A percentile compares a stretch with the other conserved stretches of the same genome.
Conservation (phyloP, 2,113 vertebrate species). For the Phalacrocorax carbo region DNA sequence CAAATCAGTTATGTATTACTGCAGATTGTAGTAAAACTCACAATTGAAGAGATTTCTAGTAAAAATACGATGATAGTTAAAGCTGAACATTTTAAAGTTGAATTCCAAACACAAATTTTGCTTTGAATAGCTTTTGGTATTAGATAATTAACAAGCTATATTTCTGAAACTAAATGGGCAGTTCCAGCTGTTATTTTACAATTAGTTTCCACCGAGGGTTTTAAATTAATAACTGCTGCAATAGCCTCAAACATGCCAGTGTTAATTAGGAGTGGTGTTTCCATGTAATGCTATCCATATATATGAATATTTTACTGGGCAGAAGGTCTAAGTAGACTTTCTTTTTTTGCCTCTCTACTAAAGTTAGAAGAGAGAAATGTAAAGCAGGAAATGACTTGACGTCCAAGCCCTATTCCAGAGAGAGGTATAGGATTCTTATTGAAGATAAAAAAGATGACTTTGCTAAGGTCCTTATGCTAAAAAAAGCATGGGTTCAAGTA, state of each 20-base stretch:
- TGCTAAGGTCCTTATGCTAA: background rate
- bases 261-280: slow-evolving; percentile 43
- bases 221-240: slow-evolving; percentile 63
- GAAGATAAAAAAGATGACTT: background rate
- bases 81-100: background rate
- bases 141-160: slow-evolving; percentile 46
- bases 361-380: background rate
- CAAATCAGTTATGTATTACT: background rate
- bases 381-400: background rate
- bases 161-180: slow-evolving; percentile 43
- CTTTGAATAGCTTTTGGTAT: slow-evolving; percentile 46
- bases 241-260: slow-evolving; percentile 33
- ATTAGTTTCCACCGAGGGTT: slow-evolving; percentile 53
- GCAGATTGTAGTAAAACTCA: background rate
- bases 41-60: background rate
- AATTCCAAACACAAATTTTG: slow-evolving; percentile 30
- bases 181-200: slow-evolving; percentile 62
- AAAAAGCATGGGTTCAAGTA: background rate
- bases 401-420: background rate
- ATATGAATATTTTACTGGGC: slow-evolving; percentile 13
- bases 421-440: background rate
- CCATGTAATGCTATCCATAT: slow-evolving; percentile 44
- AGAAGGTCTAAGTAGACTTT: background rate
- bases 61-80: background rate
- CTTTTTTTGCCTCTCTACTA: background rate